These are phyloP conservation scores for Xanthostigma xanthostigma DNA, from an alignment of 2,888 invertebrate species.

Conservation along the genomic window DNA sequence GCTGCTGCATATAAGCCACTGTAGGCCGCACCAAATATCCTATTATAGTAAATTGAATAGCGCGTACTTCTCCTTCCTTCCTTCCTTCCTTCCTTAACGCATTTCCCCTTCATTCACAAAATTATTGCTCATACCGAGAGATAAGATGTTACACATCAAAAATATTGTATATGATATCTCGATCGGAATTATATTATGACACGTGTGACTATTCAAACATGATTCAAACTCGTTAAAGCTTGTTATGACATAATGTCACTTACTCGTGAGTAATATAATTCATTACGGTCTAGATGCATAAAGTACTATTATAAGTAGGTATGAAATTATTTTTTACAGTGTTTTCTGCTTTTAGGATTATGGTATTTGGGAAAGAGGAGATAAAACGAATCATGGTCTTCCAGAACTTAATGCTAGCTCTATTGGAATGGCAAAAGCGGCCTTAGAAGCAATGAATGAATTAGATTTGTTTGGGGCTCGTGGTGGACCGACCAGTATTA, in stretches of 20 bases:
- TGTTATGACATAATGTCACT: background rate
- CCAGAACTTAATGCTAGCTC: slow-evolving; percentile 98
- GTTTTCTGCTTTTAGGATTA: slow-evolving; percentile 49
- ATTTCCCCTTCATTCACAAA: too few relatives aligned
- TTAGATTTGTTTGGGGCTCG: slow-evolving; percentile 93
- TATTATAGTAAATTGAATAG: too few relatives aligned
- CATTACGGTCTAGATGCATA: background rate
- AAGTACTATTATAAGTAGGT: background rate
- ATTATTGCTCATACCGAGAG: too few relatives aligned
- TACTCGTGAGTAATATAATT: background rate
- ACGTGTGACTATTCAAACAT: too few relatives aligned
- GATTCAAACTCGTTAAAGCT: too few relatives aligned
- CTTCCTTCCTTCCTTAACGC: too few relatives aligned
- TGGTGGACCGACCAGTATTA: slow-evolving; percentile 92
- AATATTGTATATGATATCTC: too few relatives aligned
- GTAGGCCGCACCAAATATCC: too few relatives aligned
- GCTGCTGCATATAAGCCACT: too few relatives aligned
- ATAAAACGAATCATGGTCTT: slow-evolving; percentile 98
- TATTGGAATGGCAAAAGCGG: slow-evolving; percentile 99
- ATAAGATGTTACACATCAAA: too few relatives aligned
- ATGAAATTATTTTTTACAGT: background rate
- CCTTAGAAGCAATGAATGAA: slow-evolving; percentile 95
- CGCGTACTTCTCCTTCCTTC: too few relatives aligned
- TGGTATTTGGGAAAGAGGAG: slow-evolving; percentile 98
- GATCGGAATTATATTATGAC: too few relatives aligned